phyloP scores from a whole-genome alignment of 2,797 vertebrate species.

The Anguilla marmorata region DNA sequence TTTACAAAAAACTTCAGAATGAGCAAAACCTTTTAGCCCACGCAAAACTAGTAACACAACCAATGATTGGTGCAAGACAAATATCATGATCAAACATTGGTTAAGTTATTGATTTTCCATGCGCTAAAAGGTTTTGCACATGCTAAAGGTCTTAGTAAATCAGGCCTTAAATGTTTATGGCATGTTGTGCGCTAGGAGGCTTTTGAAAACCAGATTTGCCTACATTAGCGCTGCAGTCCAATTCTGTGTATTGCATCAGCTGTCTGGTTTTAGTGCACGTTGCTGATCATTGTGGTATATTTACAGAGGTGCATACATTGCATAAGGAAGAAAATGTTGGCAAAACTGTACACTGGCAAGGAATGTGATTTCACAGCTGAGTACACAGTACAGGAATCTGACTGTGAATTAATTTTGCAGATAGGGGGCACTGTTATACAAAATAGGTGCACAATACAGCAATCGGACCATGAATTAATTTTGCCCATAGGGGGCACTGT shows the following conservation, averaged over 20 bases:
- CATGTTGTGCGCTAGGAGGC: neutral
- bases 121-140: too few species aligned
- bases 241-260: neutral
- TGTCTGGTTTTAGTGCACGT: neutral
- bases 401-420: neutral
- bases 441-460: slow-evolving; percentile 41
- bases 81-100: too few species aligned
- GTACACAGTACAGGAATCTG: neutral
- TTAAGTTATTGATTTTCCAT: too few species aligned
- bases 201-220: neutral
- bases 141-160: too few species aligned
- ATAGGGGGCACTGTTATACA: slow-evolving; percentile 57
- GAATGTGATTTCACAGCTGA: neutral
- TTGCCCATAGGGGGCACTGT: slow-evolving; percentile 49
- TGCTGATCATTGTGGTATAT: neutral
- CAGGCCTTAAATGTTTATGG: neutral
- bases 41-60: too few species aligned
- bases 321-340: neutral
- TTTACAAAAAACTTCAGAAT: too few species aligned
- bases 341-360: neutral
- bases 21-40: too few species aligned
- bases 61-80: too few species aligned
- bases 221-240: neutral
- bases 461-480: neutral
- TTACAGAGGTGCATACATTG: neutral